phyloP scores from a whole-genome alignment of 2,797 vertebrate genomes.

The Otolemur crassicaudatus region DNA sequence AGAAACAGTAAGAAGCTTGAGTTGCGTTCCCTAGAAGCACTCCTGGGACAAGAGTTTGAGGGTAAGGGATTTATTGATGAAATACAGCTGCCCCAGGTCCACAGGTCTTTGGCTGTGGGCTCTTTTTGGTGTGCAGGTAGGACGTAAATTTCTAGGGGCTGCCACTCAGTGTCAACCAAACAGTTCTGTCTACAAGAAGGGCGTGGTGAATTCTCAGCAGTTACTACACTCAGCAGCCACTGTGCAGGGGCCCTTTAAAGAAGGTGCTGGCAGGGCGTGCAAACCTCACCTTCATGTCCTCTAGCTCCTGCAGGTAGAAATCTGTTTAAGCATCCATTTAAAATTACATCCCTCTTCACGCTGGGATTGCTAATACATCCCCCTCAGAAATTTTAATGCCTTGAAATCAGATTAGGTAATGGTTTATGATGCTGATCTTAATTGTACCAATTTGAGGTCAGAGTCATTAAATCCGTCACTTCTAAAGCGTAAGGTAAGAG shows the following conservation, averaged over 20 bases:
- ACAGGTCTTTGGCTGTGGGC: background rate
- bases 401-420: background rate
- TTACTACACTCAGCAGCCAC: rapidly evolving
- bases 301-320: background rate
- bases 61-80: rapidly evolving
- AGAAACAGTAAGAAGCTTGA: background rate
- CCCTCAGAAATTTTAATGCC: rapidly evolving
- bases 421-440: background rate
- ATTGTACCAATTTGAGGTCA: background rate
- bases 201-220: rapidly evolving
- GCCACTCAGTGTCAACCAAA: background rate
- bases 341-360: background rate
- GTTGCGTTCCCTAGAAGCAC: background rate
- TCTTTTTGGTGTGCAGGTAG: no score
- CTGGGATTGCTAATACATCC: background rate
- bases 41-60: no score
- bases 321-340: no score
- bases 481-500: background rate
- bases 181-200: no score
- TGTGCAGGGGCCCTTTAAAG: no score
- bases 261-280: no score
- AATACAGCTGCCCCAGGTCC: background rate
- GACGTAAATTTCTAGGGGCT: background rate
- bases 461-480: background rate
- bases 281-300: background rate